These are phyloP conservation scores for Ctenochaetus hawaiiensis DNA, from an alignment of 2,797 vertebrate species.

Conservation along the genomic window DNA sequence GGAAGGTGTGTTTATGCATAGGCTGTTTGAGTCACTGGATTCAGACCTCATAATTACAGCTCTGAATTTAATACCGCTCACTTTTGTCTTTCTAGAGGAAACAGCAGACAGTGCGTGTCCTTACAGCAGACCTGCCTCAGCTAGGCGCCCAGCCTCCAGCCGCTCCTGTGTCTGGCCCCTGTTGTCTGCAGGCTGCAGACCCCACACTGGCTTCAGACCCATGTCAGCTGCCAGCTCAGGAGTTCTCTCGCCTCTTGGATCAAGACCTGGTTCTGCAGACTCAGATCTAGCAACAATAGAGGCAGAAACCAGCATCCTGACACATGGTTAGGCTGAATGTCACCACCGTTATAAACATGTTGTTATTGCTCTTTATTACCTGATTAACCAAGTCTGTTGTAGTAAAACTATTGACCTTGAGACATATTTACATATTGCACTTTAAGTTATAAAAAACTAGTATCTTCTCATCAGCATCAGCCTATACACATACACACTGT, in stretches of 20 bases:
- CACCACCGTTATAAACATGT: background rate
- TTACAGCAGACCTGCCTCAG: constrained; percentile 63
- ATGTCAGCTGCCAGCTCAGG: constrained; percentile 37
- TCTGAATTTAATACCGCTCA: constrained; percentile 27
- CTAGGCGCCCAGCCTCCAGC: constrained; percentile 57
- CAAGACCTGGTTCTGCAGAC: constrained; percentile 74
- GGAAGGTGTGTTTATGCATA: constrained; percentile 47
- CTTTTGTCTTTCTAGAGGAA: constrained; percentile 61
- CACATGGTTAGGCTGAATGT: constrained; percentile 86
- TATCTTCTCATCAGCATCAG: background rate
- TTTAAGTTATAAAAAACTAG: background rate
- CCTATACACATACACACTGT: background rate
- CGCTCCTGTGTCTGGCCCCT: constrained; percentile 45
- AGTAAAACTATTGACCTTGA: background rate
- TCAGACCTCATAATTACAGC: constrained; percentile 17
- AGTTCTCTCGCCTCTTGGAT: constrained; percentile 53
- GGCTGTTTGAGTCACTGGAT: constrained; percentile 15
- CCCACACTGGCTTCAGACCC: constrained; percentile 61
- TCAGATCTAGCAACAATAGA: constrained; percentile 73
- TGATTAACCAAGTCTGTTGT: background rate
- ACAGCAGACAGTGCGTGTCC: constrained; percentile 36
- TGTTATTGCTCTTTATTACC: background rate
- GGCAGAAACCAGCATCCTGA: constrained; percentile 88
- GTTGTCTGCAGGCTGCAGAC: constrained; percentile 48
- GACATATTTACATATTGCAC: background rate